Base-by-base conservation (phyloP, 2,113 vertebrate species). In the Toxotes chatareus region DNA sequence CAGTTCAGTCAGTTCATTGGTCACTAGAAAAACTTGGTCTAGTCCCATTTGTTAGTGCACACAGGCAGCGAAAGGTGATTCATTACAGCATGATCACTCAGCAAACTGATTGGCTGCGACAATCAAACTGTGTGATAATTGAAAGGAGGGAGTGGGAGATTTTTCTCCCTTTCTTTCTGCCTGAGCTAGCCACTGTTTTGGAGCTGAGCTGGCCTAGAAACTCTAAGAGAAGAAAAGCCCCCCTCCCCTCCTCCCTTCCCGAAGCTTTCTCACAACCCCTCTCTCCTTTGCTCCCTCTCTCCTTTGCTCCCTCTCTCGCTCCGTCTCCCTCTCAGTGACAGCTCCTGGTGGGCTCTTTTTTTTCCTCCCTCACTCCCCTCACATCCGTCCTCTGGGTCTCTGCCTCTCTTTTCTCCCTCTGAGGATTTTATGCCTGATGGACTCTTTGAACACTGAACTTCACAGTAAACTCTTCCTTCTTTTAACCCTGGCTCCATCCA, bases 301-400 rank as follows among this genome's bases (percentile, higher is more conserved):
- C 71, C 75, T 77, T 82, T 40, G 75, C 89, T 87, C 78, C 85
- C 79, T 91, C 84, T 83, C 80, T 89, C 71, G 62, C 79, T 86
- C 60, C 5, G 71, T 85, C 83, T 85, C 78, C 64, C 80, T 83
- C 77, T 87, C 89, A 73, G 44, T 89, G 88, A 93, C 84, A 83
- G 86, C 89, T 93, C 89, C 91, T 81, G 83, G 88, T 91, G 91
- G 86, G 89, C 61, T 86, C 69, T 63, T 79, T 85, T 85, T 82
- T 68, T 8, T 47, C 72, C 81, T 86, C 67, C 81, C 76, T 83
- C 62, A 13, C 80, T 89, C 67, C 79, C 75, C 72, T 91, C 91
- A 89, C 92, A 90, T 92, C 90, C 89, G 80, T 91, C 85, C 87
- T 87, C 60, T 53, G 85, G 85, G 84, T 89, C 77, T 79, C 80